phyloP scores from a whole-genome alignment of 2,113 vertebrate species.

The Romanogobio albipinnatus region DNA sequence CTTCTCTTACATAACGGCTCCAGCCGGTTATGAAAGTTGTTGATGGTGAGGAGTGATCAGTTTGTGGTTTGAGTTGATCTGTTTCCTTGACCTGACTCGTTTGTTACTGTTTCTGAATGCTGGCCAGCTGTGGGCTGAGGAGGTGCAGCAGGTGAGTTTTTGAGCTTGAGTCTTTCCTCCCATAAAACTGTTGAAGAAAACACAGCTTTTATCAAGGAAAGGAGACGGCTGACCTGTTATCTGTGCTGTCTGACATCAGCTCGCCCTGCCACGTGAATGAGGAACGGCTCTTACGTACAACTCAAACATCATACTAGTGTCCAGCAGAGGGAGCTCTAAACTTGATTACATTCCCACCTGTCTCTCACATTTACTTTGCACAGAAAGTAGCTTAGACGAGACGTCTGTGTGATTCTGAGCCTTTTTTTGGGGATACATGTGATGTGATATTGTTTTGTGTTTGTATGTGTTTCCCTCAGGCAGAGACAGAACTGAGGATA shows the following conservation, averaged over 20 bases:
- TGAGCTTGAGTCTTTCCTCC: slow-evolving; percentile 53
- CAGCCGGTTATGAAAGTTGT: neutral
- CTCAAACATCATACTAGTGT: neutral
- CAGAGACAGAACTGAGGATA: slow-evolving; percentile 90
- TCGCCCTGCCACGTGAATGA: neutral
- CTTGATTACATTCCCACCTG: neutral
- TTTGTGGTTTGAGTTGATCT: neutral
- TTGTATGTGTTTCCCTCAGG: slow-evolving; percentile 73
- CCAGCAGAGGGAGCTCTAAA: neutral
- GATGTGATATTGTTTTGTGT: slow-evolving; percentile 21
- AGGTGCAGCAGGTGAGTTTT: slow-evolving; percentile 94
- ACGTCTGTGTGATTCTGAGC: neutral
- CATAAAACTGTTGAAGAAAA: neutral
- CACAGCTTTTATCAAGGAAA: neutral
- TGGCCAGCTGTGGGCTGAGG: slow-evolving; percentile 94
- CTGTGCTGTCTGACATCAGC: neutral
- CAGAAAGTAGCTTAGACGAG: neutral
- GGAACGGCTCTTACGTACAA: neutral
- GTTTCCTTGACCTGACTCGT: slow-evolving; percentile 67
- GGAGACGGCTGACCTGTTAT: neutral
- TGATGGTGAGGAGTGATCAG: slow-evolving; percentile 24
- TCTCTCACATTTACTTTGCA: neutral
- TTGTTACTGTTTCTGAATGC: slow-evolving; percentile 80
- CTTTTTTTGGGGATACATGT: neutral
- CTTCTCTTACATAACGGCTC: neutral